Base-by-base conservation (phyloP, 2,888 invertebrate species). In the Drosophila macrothrix region DNA sequence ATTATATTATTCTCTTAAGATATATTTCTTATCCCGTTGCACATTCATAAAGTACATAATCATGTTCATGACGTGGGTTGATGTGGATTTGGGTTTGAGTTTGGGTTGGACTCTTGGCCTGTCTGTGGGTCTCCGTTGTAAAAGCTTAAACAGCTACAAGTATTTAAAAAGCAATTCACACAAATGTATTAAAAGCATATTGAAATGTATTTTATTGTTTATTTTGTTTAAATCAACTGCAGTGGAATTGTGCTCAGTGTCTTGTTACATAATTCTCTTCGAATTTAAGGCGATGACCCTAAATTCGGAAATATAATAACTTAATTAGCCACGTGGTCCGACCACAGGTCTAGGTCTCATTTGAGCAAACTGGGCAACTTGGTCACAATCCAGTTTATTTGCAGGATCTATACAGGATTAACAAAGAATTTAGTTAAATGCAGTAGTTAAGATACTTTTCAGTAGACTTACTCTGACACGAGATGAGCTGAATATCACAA, bases 11-110 rank as follows among this genome's bases (percentile, higher is more conserved):
- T 46, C 4, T 33, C 14, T 10, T 29, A 3, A 2, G 33, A 58
- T 4, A 58, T 35, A 29, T 70, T 16, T 43, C 19, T 76, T 72
- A 69, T 72, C 68, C 63, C 69, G 62, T 72, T 85, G 79, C 85
- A 85, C 83, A 88, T 83, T 85, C 83, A 88, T 88, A 85, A 84
- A 85, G 84, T 85, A 85, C 84, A 88, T 88, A 85, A 85, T 85
- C 88, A 85, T 85, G 84, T 88, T 88, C 85, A 85, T 80, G 80
- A 80, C 80, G 80, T 80, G 78, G 70, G 71, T 68, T 80, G 71
- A 77, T 77, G 80, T 77, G 80, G 73, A 28, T 58, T 54, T n/a
- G 52, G 55, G 39, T 54, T 19, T 37, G 37, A 41, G 41, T 37
- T 53, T 14, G 63, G 22, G 35, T 31, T 53, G 25, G 31, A 52